Evolutionary conservation across 2,113 vertebrate species (phyloP), one percentile per base, ranked within the genome.

Genomic region (Notothenia rossii): DNA sequence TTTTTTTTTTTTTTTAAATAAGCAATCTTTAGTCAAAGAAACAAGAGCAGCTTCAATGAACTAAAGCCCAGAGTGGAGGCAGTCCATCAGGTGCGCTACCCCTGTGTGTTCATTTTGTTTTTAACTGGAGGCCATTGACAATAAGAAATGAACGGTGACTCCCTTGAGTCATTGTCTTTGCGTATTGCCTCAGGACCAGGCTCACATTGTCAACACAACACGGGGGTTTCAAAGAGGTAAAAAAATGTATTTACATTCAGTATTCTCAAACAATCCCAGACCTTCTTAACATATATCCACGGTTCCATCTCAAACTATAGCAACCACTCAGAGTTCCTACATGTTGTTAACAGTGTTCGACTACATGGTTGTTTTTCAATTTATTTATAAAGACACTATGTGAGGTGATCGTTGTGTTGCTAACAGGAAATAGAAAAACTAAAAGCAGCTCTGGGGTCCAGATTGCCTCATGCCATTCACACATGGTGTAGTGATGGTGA

Each of bases 401-500:
- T 65, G 13, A 50, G 43, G 55, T 53, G 50, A 55, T 64, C 4
- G 33, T 25, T 49, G 33, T 36, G 46, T 43, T 67, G 46, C 22
- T 46, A 63, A 66, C 20, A 70, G 43, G 64, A 71, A 65, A 60
- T 18, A 45, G 29, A 22, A 43, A 49, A 70, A 50, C 49, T 40
- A 29, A 54, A 59, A 67, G 60, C 49, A 6, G 25, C 25, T 67
- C 8, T 48, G 3, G 5, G 29, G 45, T 11, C 64, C 59, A 82
- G 79, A 86, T 73, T 86, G 76, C 7, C 8, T 73, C 33, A 7
- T 66, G 50, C 45, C 17, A 40, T 75, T 77, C 68, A 65, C 68
- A 74, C 67, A 54, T 60, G 62, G 53, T 79, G 62, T 56, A 62
- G 22, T 54, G 45, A 43, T 48, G 50, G 49, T 74, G 77, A 80